Conservation (phyloP, 2,888 invertebrate species). For the Fissipunctia ypsillon region DNA sequence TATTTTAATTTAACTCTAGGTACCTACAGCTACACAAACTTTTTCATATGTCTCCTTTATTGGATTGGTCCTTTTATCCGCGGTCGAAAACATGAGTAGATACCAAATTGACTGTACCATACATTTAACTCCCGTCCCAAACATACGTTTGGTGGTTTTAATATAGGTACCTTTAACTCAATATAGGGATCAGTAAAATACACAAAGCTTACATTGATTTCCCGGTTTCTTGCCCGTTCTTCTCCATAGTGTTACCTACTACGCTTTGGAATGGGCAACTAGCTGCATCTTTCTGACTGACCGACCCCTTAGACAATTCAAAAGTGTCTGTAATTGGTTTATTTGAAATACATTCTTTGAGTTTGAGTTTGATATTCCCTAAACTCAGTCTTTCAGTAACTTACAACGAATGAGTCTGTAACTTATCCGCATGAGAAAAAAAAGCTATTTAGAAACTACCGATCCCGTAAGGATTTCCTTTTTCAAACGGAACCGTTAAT, state of each 20-base stretch:
- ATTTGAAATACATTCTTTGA: background rate
- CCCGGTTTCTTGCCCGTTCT: background rate
- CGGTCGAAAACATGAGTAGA: conserved; percentile 7
- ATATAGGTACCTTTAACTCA: background rate
- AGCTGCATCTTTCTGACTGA: background rate
- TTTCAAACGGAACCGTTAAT: background rate
- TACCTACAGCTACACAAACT: background rate
- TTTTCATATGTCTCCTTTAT: background rate
- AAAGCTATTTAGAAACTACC: conserved; percentile 18
- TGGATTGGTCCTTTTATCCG: background rate
- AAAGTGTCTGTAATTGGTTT: background rate
- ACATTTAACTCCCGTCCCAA: conserved; percentile 33
- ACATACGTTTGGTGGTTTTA: background rate
- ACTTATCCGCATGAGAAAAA: conserved; percentile 10
- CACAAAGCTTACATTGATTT: background rate
- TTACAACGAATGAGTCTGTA: too few relatives aligned
- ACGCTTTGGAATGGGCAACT: background rate
- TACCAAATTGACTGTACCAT: conserved; percentile 10
- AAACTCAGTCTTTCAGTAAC: conserved; percentile 2
- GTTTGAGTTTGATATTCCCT: background rate
- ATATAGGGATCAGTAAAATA: background rate
- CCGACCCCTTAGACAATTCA: background rate
- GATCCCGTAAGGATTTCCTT: background rate
- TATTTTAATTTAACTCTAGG: conserved; percentile 1
- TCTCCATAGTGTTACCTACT: background rate